Conservation (phyloP, 2,113 vertebrate species). For the Triplophysa tibetana region DNA sequence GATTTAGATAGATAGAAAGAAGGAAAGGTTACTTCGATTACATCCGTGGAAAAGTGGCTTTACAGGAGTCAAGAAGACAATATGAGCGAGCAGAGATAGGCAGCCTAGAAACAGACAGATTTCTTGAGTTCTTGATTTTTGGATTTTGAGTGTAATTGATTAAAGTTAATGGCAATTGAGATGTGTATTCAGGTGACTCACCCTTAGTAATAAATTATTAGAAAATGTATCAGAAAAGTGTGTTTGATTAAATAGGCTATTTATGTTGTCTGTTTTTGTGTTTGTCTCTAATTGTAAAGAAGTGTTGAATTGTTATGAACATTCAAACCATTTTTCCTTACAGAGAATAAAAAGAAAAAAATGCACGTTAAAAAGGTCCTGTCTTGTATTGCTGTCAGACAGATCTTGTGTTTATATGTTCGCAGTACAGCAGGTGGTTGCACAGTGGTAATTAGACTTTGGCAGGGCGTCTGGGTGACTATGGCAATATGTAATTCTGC, state of each 20-base stretch:
- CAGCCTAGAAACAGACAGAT: not conserved
- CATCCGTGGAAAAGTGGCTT: slow-evolving; percentile 26
- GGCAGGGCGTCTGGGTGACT: slow-evolving; percentile 58
- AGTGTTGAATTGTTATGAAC: slow-evolving; percentile 1
- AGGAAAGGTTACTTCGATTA: slow-evolving; percentile 14
- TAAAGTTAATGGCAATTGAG: not conserved
- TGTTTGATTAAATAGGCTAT: not conserved
- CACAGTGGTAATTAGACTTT: slow-evolving; percentile 58
- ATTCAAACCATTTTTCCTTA: slow-evolving; percentile 2
- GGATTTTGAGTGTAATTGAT: slow-evolving; percentile 6
- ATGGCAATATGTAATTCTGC: slow-evolving; percentile 70
- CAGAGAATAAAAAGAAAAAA: not conserved
- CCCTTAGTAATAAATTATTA: not conserved
- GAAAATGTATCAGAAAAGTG: not conserved
- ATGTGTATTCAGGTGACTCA: too few species aligned
- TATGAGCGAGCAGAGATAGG: slow-evolving; percentile 7
- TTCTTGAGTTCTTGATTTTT: not conserved
- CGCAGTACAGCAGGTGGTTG: slow-evolving; percentile 8
- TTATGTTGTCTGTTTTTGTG: not conserved
- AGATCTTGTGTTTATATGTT: slow-evolving; percentile 5
- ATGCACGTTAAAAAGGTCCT: not conserved
- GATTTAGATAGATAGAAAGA: slow-evolving; percentile 22
- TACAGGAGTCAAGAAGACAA: slow-evolving; percentile 6
- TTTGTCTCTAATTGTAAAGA: not conserved
- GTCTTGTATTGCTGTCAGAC: not conserved